Conservation (phyloP, 2,888 invertebrate species). For the Psylliodes chrysocephalus region DNA sequence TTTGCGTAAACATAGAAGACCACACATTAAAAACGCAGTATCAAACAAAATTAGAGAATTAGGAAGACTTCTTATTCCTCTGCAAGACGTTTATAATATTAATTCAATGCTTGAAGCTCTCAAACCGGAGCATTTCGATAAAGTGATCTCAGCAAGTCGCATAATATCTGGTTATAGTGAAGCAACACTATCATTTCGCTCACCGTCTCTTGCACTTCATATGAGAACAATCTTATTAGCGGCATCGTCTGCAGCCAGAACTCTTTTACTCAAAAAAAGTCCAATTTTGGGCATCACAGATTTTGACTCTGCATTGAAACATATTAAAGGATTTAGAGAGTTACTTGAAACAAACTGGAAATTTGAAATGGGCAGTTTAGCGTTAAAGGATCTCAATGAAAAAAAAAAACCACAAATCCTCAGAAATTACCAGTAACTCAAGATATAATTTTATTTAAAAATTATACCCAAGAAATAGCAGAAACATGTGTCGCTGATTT, state of each 20-base stretch:
- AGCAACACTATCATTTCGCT: slow-evolving; percentile 37
- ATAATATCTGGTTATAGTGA: slow-evolving; percentile 42
- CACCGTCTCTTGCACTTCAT: slow-evolving; percentile 46
- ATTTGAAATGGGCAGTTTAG: no score
- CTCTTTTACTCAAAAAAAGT: slow-evolving; percentile 43
- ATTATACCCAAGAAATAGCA: no score
- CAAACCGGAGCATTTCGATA: slow-evolving; percentile 33
- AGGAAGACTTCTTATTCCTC: slow-evolving; percentile 44
- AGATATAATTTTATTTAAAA: slow-evolving; percentile 2
- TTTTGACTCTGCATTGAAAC: slow-evolving; percentile 21
- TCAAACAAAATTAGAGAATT: no score
- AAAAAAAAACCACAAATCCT: neutral
- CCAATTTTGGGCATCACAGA: slow-evolving; percentile 38
- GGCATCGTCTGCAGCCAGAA: slow-evolving; percentile 39
- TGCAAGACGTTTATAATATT: slow-evolving; percentile 30
- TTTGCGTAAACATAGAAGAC: slow-evolving; percentile 46
- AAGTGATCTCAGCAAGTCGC: slow-evolving; percentile 33
- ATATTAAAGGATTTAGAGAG: no score
- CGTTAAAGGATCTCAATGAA: neutral
- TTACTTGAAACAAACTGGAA: no score
- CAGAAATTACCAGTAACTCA: neutral
- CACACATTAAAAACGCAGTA: slow-evolving; percentile 46
- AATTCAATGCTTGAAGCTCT: slow-evolving; percentile 31
- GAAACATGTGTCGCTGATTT: no score
- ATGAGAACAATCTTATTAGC: slow-evolving; percentile 41